Evolutionary conservation across 2,797 vertebrate species (phyloP).

Genomic region (Leucoraja ocellata): DNA sequence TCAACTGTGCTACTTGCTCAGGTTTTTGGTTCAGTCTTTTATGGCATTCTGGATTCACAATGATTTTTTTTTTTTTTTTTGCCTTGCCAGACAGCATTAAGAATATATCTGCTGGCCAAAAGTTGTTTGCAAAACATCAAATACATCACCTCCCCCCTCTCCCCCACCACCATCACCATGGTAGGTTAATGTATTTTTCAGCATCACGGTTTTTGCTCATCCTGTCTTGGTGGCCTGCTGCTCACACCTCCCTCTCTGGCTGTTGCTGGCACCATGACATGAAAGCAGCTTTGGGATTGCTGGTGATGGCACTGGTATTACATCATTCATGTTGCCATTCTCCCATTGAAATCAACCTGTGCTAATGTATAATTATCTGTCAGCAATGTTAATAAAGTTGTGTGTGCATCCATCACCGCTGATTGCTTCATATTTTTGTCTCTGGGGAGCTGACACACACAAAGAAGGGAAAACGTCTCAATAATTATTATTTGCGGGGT

Average conservation of each 20-base stretch:
- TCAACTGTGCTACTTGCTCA: no score
- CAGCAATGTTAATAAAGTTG: neutral
- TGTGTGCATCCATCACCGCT: neutral
- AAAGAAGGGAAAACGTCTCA: neutral
- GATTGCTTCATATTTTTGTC: neutral
- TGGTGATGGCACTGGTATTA: neutral
- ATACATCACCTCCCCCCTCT: no score
- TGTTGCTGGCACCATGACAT: neutral
- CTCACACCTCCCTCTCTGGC: neutral
- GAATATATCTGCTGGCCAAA: no score
- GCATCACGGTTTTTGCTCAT: no score
- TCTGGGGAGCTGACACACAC: neutral
- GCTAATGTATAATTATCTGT: neutral
- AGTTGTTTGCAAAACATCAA: no score
- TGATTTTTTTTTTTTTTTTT: no score
- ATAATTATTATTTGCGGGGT: neutral
- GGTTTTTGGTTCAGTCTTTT: no score
- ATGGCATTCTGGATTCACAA: no score
- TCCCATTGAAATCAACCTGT: neutral
- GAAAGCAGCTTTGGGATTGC: neutral
- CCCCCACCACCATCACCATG: no score
- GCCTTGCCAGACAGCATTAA: no score
- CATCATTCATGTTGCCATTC: neutral
- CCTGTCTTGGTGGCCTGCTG: no score
- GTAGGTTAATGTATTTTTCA: no score